Evolutionary conservation across 2,113 vertebrate genomes (phyloP), one percentile per base, ranked within the genome.

Genomic region (Pteronura brasiliensis): DNA sequence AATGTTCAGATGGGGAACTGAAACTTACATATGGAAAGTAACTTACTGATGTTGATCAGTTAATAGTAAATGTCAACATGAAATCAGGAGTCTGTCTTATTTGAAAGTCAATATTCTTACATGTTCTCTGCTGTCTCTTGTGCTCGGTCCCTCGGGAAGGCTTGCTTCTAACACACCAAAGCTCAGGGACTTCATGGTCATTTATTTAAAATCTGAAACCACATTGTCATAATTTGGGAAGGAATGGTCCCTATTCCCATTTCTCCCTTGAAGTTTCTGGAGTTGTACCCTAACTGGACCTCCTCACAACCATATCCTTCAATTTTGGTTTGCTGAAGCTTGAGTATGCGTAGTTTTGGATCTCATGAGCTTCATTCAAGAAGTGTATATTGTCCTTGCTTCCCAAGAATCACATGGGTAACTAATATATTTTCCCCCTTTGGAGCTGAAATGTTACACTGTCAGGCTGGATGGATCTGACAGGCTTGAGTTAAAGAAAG

Each of bases 401-500:
- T 96, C 86, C 79, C 72, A 89, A 77, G 82, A 88, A 91, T 31
- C 91, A 36, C 25, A 44, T 69, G 47, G 44, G 11, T 79, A 57
- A 95, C 42, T 79, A n/a, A 88, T 42, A 49, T 57, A 61, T 42
- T 83, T 86, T 81, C 39, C 21, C 12, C 82, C 13, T 89, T 49
- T 83, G 67, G 18, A 90, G 57, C 44, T 61, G 52, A 92, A 95
- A 95, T 92, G 67, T 83, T 74, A 86, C 44, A 82, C 93, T 96
- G 59, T 88, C 96, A 88, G 34, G 21, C 31, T 67, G 44, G 88
- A 72, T 94, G 84, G 93, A 93, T 95, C 94, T 94, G 92, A 71
- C 95, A 96, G 85, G 44, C 65, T 81, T 72, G 14, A 88, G 77
- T 82, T 42, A 88, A 88, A 94, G 93, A 94, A 97, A 97, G 95